phyloP scores from a whole-genome alignment of 2,888 invertebrate species.

The Pandemis heparana region DNA sequence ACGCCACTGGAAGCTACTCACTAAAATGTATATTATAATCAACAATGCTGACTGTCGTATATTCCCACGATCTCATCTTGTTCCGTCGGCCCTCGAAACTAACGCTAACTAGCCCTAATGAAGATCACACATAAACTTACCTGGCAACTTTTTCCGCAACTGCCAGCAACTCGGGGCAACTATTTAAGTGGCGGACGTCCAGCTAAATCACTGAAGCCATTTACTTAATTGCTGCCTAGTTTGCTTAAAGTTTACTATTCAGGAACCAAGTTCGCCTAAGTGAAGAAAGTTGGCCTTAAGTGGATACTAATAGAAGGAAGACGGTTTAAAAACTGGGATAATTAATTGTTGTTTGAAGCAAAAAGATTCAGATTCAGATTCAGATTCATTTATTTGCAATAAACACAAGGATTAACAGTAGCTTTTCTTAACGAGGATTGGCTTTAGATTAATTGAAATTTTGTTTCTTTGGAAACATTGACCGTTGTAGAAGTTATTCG shows the following conservation, averaged over 20 bases:
- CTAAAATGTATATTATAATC: no score
- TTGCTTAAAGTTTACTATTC: slow-evolving; percentile 50
- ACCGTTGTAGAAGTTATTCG: neutral
- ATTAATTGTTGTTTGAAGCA: slow-evolving; percentile 19
- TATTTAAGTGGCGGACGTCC: slow-evolving; percentile 44
- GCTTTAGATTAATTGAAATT: slow-evolving; percentile 9
- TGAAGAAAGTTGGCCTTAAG: slow-evolving; percentile 44
- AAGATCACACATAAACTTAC: slow-evolving; percentile 16
- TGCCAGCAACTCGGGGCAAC: slow-evolving; percentile 17
- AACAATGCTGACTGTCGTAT: no score
- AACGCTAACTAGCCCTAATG: slow-evolving; percentile 7
- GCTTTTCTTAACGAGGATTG: slow-evolving; percentile 12
- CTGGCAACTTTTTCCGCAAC: slow-evolving; percentile 31
- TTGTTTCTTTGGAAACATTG: neutral
- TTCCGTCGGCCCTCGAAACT: neutral
- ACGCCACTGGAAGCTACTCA: no score
- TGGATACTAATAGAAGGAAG: slow-evolving; percentile 41
- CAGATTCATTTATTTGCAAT: no score
- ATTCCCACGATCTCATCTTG: neutral
- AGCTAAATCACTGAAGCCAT: slow-evolving; percentile 52
- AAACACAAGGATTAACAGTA: slow-evolving; percentile 18
- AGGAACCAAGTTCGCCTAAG: slow-evolving; percentile 46
- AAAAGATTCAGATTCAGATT: no score
- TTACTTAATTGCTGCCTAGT: slow-evolving; percentile 53
- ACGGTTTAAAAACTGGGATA: slow-evolving; percentile 26